A percentile compares a stretch with the other conserved stretches of the same genome.
These are phyloP conservation scores for Anthoscopus minutus DNA, from an alignment of 2,113 vertebrate genomes.

Conservation along the genomic window DNA sequence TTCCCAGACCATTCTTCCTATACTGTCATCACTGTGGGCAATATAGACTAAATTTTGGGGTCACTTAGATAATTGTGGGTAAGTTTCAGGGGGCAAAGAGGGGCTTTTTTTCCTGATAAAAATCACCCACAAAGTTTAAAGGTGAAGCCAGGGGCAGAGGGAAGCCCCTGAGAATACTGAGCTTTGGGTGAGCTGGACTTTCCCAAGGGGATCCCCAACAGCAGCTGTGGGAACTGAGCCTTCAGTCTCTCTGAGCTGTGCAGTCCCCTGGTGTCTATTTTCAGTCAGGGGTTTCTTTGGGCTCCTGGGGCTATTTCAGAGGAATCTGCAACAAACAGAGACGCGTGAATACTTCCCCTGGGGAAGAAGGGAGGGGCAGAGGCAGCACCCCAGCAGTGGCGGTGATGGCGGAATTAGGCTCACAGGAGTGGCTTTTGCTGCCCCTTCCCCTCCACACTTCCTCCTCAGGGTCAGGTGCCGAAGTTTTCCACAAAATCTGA, in stretches of 20 bases:
- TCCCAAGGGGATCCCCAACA: accelerated
- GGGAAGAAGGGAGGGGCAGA: background rate
- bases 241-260: background rate
- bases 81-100: background rate
- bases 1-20: accelerated
- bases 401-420: background rate
- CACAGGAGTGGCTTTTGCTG: background rate
- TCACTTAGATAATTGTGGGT: background rate
- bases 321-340: background rate
- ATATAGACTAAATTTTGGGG: background rate
- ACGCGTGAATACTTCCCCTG: accelerated
- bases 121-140: background rate
- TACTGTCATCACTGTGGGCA: background rate
- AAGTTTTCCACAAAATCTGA: background rate
- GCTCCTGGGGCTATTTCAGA: background rate
- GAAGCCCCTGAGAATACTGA: background rate
- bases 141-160: background rate
- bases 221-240: background rate
- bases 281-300: background rate
- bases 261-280: background rate
- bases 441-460: background rate
- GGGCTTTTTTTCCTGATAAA: background rate
- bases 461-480: background rate
- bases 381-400: background rate
- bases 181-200: background rate